Base-by-base conservation (phyloP, 2,888 invertebrate genomes). In the Cheiracanthium punctorium region DNA sequence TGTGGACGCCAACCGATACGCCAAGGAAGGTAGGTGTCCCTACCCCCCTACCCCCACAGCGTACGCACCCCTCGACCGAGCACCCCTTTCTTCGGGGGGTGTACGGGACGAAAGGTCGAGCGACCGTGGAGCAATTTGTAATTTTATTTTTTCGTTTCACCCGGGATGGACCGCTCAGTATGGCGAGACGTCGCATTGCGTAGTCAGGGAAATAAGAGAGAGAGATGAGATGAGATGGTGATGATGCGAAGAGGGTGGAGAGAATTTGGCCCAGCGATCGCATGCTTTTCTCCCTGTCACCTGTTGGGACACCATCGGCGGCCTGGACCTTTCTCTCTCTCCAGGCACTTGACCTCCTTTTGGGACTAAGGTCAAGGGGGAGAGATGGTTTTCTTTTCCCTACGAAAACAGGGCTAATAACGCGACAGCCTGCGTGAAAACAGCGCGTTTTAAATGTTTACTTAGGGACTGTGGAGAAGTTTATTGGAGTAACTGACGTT, bases 1-100 rank as follows among this genome's bases (percentile, higher is more conserved):
- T 32, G 84, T 85, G 37, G 84, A 85, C 73, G 84, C 84, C 84
- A 85, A 85, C 74, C 32, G 84, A 79, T 85, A 85, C 69, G 69
- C 84, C 32, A 85, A 85, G 33, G 84, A 85, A 79, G 84, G 84
- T 85, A 74, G 73, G 84, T 32, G 17, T 5, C 65, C 32, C 17
- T 17, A 14, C 32, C 10, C 65, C n/a, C n/a, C 64, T 64, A 28
- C 30, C 33, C 37, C 20, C 69, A 10, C 12, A 0, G 20, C 33
- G 28, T n/a, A n/a, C n/a, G n/a, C n/a, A n/a, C n/a, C n/a, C n/a
- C n/a, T n/a, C n/a, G n/a, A n/a, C n/a, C n/a, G n/a, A n/a, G n/a
- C n/a, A n/a, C n/a, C n/a, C n/a, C n/a, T n/a, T n/a, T n/a, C n/a
- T n/a, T n/a, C n/a, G n/a, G n/a, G n/a, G n/a, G n/a, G n/a, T n/a